Conservation (phyloP, 53 echinoderm and acorn worm species). For the Echinometra lucunter region DNA sequence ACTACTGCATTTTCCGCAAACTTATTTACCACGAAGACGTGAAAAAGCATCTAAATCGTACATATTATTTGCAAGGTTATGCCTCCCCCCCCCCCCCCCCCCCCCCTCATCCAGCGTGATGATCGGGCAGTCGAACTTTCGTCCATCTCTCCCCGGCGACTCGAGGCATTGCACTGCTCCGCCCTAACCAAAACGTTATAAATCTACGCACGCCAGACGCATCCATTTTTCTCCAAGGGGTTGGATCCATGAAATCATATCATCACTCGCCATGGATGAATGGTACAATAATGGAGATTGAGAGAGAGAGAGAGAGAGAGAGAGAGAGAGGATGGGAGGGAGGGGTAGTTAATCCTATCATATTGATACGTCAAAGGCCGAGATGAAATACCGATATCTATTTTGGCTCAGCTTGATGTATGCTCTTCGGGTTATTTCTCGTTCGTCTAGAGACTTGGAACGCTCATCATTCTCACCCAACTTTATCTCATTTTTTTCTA, state of each 20-base stretch:
- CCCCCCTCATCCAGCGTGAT: not conserved
- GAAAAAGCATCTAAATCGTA: not conserved
- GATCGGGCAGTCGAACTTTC: not conserved
- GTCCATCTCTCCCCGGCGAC: not conserved
- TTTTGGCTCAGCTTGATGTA: slow-evolving; percentile 33
- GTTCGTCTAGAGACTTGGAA: not conserved
- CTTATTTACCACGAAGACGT: not conserved
- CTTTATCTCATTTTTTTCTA: slow-evolving; percentile 28
- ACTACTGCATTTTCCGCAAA: not conserved
- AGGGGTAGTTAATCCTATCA: slow-evolving; percentile 14
- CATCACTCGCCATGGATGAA: slow-evolving; percentile 7
- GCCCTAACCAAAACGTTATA: slow-evolving; percentile 50
- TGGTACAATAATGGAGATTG: not conserved
- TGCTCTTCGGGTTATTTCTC: not conserved
- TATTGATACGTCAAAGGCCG: slow-evolving; percentile 53
- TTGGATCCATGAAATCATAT: slow-evolving; percentile 41
- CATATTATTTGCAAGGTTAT: not conserved
- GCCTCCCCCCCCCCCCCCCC: not conserved
- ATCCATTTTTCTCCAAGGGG: slow-evolving; percentile 49
- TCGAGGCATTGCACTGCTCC: not conserved
- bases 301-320: slow-evolving; percentile 39
- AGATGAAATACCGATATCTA: slow-evolving; percentile 56
- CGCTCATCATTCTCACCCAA: slow-evolving; percentile 14
- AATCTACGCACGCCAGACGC: slow-evolving; percentile 47
- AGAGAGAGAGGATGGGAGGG: not conserved